phyloP scores from a whole-genome alignment of 2,888 invertebrate genomes.

The Leuctra nigra region DNA sequence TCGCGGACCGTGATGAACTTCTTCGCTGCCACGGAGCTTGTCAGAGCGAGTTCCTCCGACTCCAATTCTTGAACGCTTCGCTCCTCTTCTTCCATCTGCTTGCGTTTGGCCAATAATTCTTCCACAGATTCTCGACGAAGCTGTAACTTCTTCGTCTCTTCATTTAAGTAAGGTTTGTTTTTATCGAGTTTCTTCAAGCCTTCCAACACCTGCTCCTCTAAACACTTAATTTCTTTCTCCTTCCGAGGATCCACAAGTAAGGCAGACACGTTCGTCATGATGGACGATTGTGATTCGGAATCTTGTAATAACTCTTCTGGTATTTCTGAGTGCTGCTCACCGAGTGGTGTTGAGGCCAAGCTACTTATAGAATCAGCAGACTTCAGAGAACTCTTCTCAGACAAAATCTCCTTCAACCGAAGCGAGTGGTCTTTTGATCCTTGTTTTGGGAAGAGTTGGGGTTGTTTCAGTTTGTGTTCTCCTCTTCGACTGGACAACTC shows the following conservation, averaged over 20 bases:
- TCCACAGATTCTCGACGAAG: not conserved
- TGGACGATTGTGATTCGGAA: not conserved
- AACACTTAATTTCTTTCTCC: not conserved
- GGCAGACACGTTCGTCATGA: not conserved
- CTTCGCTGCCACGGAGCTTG: not conserved
- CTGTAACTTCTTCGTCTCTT: not conserved
- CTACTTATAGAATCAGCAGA: not conserved
- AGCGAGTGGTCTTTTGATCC: not conserved
- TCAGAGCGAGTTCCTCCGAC: not conserved
- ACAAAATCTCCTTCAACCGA: not conserved
- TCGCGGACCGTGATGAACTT: not conserved
- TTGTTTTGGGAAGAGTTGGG: too few relatives aligned
- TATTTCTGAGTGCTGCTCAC: constrained; percentile 11
- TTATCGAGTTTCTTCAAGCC: constrained; percentile 19
- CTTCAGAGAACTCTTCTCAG: not conserved
- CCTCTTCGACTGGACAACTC: not conserved
- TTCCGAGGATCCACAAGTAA: not conserved
- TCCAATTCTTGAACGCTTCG: not conserved
- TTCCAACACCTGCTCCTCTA: constrained; percentile 12
- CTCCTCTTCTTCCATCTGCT: constrained; percentile 2
- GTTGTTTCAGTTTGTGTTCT: not conserved
- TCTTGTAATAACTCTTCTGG: constrained; percentile 1
- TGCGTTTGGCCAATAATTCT: not conserved
- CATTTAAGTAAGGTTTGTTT: constrained; percentile 12
- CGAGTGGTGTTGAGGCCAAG: not conserved